Conservation (phyloP, 2,888 invertebrate genomes). For the Drosophila buzzatii region DNA sequence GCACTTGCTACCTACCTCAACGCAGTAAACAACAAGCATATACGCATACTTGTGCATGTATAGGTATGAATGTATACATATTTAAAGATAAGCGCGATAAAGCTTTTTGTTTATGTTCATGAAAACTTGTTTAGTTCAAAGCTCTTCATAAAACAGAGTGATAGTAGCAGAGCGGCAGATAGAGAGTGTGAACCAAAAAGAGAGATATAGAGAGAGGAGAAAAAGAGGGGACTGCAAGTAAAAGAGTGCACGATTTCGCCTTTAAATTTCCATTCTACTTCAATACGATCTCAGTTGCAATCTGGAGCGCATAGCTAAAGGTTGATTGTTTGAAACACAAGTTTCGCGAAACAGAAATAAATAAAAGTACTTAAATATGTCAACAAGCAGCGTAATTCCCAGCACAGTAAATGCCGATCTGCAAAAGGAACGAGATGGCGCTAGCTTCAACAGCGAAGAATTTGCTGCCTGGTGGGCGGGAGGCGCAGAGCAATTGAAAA, state of each 20-base stretch:
- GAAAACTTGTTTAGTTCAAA: constrained; percentile 11
- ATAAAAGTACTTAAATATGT: constrained; percentile 40
- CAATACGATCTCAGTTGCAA: constrained; percentile 21
- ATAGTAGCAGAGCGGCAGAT: neutral
- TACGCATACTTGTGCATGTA: too few species aligned
- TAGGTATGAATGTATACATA: neutral
- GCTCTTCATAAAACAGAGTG: neutral
- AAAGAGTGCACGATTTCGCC: neutral
- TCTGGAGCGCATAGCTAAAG: constrained; percentile 10
- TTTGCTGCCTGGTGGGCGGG: constrained; percentile 92
- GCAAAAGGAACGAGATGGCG: constrained; percentile 89
- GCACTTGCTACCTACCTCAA: constrained; percentile 4
- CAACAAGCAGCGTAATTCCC: constrained; percentile 56
- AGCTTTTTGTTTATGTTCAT: neutral
- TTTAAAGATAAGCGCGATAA: neutral
- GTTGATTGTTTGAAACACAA: neutral
- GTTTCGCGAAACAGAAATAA: neutral
- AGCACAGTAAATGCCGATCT: constrained; percentile 89
- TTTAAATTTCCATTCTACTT: neutral
- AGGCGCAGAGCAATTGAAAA: constrained; percentile 86
- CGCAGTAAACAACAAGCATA: neutral
- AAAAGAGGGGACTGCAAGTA: neutral
- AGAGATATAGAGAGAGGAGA: neutral
- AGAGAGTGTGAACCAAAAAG: neutral
- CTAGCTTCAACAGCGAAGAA: constrained; percentile 90